Evolutionary conservation across 2,113 vertebrate genomes (phyloP).

Genomic region (Mus spicilegus): DNA sequence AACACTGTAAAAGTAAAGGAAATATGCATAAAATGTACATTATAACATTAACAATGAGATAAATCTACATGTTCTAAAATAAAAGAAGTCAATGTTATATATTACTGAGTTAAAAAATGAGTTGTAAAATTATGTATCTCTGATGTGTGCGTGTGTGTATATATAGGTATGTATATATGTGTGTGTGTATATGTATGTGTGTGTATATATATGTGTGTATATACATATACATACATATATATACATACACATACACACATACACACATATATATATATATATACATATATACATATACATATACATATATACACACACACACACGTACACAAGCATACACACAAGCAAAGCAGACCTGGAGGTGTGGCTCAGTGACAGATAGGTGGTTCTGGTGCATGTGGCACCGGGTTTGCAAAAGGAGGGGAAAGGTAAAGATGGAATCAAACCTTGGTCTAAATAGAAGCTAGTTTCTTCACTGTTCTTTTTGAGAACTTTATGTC

Average conservation of each 20-base stretch:
- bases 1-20: neutral
- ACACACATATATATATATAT: too few relatives aligned
- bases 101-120: neutral
- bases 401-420: neutral
- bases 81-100: neutral
- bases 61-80: neutral
- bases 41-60: neutral
- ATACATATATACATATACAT: too few relatives aligned
- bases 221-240: too few relatives aligned
- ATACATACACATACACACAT: too few relatives aligned
- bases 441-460: neutral
- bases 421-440: neutral
- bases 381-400: neutral
- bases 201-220: too few relatives aligned
- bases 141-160: too few relatives aligned
- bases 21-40: neutral
- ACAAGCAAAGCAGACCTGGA: neutral
- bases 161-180: too few relatives aligned
- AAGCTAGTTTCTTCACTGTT: neutral
- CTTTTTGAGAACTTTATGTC: neutral
- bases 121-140: neutral
- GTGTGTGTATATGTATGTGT: too few relatives aligned
- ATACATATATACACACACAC: too few relatives aligned
- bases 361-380: too few relatives aligned
- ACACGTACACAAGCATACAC: neutral